These are phyloP conservation scores for Rhingia rostrata DNA, from an alignment of 2,888 invertebrate genomes.

Conservation along the genomic window DNA sequence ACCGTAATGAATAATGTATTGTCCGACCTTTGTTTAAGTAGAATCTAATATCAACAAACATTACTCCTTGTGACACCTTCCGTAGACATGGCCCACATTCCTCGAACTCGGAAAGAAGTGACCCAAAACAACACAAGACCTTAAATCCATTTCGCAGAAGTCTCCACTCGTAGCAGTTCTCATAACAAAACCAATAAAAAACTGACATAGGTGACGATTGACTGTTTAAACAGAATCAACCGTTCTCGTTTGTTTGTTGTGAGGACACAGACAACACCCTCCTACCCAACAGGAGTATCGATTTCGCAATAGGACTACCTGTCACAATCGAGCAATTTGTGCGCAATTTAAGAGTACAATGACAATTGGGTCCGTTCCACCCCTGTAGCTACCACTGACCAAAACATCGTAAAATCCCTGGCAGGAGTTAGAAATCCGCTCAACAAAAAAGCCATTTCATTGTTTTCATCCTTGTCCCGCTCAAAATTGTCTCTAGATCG, in stretches of 20 bases:
- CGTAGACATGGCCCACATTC: neutral
- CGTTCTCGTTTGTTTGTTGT: slow-evolving; percentile 21
- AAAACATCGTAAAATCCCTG: slow-evolving; percentile 57
- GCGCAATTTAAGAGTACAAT: slow-evolving; percentile 29
- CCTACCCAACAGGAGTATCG: slow-evolving; percentile 11
- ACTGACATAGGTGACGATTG: slow-evolving; percentile 31
- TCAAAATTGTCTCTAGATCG: neutral
- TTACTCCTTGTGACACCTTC: neutral
- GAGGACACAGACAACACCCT: slow-evolving; percentile 30
- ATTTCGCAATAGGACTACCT: slow-evolving; percentile 41
- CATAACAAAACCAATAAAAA: neutral
- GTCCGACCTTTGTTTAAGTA: too few species aligned
- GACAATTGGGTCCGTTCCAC: neutral
- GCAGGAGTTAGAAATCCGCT: slow-evolving; percentile 19
- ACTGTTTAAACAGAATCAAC: slow-evolving; percentile 27
- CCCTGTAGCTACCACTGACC: slow-evolving; percentile 31
- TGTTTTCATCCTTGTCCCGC: slow-evolving; percentile 51
- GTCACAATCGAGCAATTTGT: slow-evolving; percentile 18
- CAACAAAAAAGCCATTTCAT: slow-evolving; percentile 20
- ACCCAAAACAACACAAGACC: neutral
- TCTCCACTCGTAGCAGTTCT: neutral
- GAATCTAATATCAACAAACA: too few species aligned
- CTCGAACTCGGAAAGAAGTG: neutral
- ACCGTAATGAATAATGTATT: too few species aligned
- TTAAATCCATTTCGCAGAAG: neutral